Evolutionary conservation across 1,140 invertebrate genomes (phyloP).

Genomic region (Hypsibius dujardini): DNA sequence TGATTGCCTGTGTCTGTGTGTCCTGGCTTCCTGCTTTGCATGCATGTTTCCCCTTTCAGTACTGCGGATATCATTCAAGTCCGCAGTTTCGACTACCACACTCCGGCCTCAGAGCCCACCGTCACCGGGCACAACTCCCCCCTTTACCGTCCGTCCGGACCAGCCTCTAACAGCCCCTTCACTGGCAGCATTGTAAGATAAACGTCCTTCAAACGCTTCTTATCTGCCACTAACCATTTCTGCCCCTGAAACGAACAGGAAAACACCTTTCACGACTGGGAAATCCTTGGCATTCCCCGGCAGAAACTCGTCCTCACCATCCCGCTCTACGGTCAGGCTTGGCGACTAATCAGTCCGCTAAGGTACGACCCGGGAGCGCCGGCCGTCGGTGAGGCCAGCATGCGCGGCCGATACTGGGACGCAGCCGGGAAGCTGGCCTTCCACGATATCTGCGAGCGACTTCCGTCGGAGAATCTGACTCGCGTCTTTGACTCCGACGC

Average conservation of each 20-base stretch:
- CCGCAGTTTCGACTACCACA: not conserved
- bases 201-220: not conserved
- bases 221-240: not conserved
- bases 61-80: too few relatives aligned
- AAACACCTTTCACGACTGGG: constrained; percentile 75
- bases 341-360: constrained; percentile 35
- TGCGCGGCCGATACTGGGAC: too few relatives aligned
- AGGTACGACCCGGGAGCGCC: too few relatives aligned
- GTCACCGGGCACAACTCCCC: constrained; percentile 78
- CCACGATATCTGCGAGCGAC: too few relatives aligned
- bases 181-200: not conserved
- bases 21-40: too few relatives aligned
- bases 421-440: too few relatives aligned
- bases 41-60: too few relatives aligned
- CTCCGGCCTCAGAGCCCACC: not conserved
- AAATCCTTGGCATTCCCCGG: constrained; percentile 78
- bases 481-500: constrained; percentile 16
- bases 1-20: too few relatives aligned
- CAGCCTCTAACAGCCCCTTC: not conserved
- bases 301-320: constrained; percentile 89
- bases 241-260: constrained; percentile 43
- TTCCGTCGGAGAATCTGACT: too few relatives aligned
- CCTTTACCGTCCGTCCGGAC: constrained; percentile 33
- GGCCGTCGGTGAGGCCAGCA: too few relatives aligned
- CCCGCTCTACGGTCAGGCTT: constrained; percentile 88